phyloP scores from a whole-genome alignment of 1,140 invertebrate genomes.

The Contarinia nasturtii region DNA sequence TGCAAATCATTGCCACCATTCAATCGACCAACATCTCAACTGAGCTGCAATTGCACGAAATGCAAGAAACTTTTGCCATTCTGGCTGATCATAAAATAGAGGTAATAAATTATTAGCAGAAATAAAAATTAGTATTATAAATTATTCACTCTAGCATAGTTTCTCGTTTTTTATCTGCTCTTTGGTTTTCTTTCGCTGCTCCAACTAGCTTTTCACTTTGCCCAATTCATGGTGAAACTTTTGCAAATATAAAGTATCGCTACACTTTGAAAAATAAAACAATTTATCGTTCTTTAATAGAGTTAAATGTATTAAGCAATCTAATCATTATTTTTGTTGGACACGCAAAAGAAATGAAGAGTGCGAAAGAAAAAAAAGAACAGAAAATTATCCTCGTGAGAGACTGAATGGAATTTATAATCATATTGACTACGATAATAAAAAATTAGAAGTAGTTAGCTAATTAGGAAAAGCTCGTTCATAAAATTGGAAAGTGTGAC shows the following conservation, averaged over 20 bases:
- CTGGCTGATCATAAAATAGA: conserved; percentile 32
- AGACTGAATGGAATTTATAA: too few relatives aligned
- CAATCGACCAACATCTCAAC: conserved; percentile 50
- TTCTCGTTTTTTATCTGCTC: background rate
- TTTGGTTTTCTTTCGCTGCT: conserved; percentile 8
- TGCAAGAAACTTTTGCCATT: conserved; percentile 39
- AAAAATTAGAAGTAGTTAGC: too few relatives aligned
- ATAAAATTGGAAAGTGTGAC: too few relatives aligned
- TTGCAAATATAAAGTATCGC: too few relatives aligned
- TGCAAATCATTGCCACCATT: conserved; percentile 58
- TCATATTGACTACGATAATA: too few relatives aligned
- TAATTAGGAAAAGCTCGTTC: too few relatives aligned
- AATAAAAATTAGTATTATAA: background rate
- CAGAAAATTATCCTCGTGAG: too few relatives aligned
- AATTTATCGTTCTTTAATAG: background rate
- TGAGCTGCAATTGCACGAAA: conserved; percentile 49
- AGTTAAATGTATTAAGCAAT: too few relatives aligned
- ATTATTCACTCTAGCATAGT: background rate
- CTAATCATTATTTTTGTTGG: too few relatives aligned
- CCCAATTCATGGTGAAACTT: background rate
- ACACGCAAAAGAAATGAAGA: too few relatives aligned
- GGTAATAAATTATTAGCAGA: conserved; percentile 16
- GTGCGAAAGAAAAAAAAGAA: too few relatives aligned
- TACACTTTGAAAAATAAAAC: background rate
- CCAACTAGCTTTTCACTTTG: background rate